Evolutionary conservation across 2,888 invertebrate species (phyloP).

Genomic region (Caenorhabditis uteleia): DNA sequence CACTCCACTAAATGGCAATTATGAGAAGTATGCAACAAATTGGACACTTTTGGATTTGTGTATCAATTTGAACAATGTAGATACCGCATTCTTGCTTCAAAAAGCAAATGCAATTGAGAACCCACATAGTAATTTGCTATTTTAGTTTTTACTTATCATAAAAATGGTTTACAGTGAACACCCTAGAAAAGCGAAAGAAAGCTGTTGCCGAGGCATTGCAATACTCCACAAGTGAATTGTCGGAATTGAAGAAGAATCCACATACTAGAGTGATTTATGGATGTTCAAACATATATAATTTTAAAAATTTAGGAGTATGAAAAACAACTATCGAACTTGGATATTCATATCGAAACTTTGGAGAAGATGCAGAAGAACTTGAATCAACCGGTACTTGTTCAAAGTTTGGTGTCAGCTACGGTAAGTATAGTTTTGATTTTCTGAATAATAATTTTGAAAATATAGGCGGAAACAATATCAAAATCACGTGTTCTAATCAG

Average conservation of each 20-base stretch:
- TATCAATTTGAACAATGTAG: constrained; percentile 85
- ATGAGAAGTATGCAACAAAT: constrained; percentile 28
- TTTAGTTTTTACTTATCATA: constrained; percentile 4
- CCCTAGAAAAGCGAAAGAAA: constrained; percentile 35
- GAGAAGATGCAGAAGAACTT: constrained; percentile 76
- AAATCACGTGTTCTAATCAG: constrained; percentile 26
- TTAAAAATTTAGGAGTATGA: constrained; percentile 71
- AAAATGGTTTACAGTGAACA: constrained; percentile 41
- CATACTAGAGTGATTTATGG: constrained; percentile 31
- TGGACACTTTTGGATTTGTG: constrained; percentile 91
- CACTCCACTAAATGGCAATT: constrained; percentile 75
- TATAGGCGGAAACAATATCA: constrained; percentile 46
- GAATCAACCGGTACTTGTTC: constrained; percentile 2
- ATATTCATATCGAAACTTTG: constrained; percentile 81
- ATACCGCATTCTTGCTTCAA: constrained; percentile 87
- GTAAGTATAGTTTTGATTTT: background rate
- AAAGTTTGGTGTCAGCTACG: background rate
- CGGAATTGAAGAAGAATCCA: constrained; percentile 22
- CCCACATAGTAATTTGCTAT: constrained; percentile 68
- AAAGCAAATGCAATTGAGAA: constrained; percentile 74
- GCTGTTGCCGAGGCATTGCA: constrained; percentile 42
- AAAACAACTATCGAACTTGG: constrained; percentile 79
- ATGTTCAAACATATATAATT: no score
- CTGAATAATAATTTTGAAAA: no score
- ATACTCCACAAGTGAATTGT: constrained; percentile 23